These are phyloP conservation scores for Acanthisitta chloris DNA, from an alignment of 2,113 vertebrate species.

Conservation along the genomic window DNA sequence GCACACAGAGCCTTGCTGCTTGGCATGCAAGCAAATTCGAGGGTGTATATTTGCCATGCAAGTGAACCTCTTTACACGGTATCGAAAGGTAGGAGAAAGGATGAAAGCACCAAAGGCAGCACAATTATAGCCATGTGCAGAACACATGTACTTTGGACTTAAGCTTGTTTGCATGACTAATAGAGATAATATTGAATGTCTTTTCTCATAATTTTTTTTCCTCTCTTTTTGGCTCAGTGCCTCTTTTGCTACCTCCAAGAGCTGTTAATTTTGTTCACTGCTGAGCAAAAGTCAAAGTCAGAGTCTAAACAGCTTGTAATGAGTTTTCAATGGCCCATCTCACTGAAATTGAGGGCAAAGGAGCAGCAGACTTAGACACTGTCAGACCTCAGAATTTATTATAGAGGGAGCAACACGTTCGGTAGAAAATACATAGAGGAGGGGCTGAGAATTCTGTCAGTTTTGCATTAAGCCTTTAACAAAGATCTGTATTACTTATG, in stretches of 20 bases:
- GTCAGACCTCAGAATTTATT: conserved; percentile 82
- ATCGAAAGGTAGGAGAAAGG: neutral
- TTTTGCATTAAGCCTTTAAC: conserved; percentile 29
- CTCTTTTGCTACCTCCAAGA: conserved; percentile 79
- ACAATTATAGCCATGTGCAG: neutral
- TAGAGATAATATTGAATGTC: conserved; percentile 75
- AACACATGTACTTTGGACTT: conserved; percentile 21
- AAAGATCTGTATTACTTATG: conserved; percentile 11
- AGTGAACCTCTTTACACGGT: neutral
- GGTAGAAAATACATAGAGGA: conserved; percentile 41
- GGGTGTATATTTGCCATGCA: neutral
- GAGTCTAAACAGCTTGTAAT: conserved; percentile 90
- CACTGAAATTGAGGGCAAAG: conserved; percentile 88
- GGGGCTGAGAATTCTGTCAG: conserved; percentile 6
- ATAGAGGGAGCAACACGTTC: conserved; percentile 56
- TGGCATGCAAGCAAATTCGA: conserved; percentile 69
- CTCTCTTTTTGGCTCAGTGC: conserved; percentile 75
- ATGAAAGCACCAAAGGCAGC: neutral
- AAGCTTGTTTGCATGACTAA: conserved; percentile 78
- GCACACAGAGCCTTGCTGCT: conserved; percentile 71
- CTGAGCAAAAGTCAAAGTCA: conserved; percentile 87
- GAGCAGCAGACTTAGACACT: conserved; percentile 81
- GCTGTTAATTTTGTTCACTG: conserved; percentile 87
- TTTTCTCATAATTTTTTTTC: conserved; percentile 56
- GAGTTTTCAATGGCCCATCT: conserved; percentile 89